Percentiles rank a stretch among this genome's conserved stretches.
Conservation (phyloP, 2,113 vertebrate species). For the Octodon degus region DNA sequence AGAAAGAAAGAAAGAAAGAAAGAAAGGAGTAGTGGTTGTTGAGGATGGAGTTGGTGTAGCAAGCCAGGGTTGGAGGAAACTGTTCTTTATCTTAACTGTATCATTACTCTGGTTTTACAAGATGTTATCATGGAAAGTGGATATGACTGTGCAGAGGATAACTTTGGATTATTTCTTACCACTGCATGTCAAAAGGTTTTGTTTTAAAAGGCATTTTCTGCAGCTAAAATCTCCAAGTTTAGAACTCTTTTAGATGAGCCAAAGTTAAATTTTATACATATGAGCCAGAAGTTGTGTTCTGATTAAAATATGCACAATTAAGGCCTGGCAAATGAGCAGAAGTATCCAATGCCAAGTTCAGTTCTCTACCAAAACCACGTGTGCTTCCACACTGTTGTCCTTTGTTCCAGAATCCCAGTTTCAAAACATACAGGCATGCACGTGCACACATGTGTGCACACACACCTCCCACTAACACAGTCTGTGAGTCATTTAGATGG, state of each 20-base stretch:
- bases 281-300: constrained; percentile 54
- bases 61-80: background rate
- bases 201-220: constrained; percentile 14
- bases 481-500: constrained; percentile 38
- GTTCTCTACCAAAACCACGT: constrained; percentile 10
- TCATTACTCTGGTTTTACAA: background rate
- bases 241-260: constrained; percentile 24
- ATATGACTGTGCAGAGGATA: background rate
- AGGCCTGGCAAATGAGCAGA: constrained; percentile 2
- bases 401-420: background rate
- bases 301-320: constrained; percentile 57
- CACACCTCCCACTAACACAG: background rate
- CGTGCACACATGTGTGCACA: background rate
- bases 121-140: background rate
- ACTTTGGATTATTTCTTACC: background rate
- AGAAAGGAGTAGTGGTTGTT: background rate
- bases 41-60: background rate
- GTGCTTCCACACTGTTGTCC: constrained; percentile 4
- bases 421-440: background rate
- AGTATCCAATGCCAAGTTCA: background rate
- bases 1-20: background rate
- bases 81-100: background rate
- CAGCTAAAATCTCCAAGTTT: constrained; percentile 4
- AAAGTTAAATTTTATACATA: constrained; percentile 65
- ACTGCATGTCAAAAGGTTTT: background rate